Evolutionary conservation across 2,888 invertebrate species (phyloP).

Genomic region (Eristalis tenax): DNA sequence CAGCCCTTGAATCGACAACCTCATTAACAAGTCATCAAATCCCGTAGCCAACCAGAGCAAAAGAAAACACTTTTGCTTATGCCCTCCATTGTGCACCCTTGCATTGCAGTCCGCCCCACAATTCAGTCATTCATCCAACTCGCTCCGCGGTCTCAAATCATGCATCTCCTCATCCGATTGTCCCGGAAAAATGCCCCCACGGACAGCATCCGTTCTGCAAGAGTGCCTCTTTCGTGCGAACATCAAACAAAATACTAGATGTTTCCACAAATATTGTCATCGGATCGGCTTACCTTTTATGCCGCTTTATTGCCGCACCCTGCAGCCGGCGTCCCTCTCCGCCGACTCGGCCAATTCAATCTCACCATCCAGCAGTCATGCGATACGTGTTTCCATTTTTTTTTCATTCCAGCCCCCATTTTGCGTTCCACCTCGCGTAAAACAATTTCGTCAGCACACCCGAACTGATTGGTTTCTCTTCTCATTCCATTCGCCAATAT

Average conservation of each 20-base stretch:
- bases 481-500: neutral
- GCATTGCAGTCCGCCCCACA: too few species aligned
- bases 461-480: neutral
- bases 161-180: neutral
- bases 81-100: too few species aligned
- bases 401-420: neutral
- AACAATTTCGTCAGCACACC: slow-evolving; percentile 39
- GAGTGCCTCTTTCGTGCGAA: neutral
- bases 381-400: neutral
- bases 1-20: too few species aligned
- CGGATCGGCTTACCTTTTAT: neutral
- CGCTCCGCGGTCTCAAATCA: too few species aligned
- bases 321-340: neutral
- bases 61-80: too few species aligned
- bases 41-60: too few species aligned
- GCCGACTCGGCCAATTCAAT: neutral
- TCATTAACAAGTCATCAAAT: too few species aligned
- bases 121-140: too few species aligned
- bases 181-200: neutral
- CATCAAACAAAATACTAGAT: neutral
- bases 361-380: neutral
- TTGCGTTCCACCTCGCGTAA: neutral
- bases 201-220: neutral
- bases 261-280: neutral
- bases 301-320: neutral